Evolutionary conservation across 2,888 invertebrate species (phyloP).

Genomic region (Agrypnus murinus): DNA sequence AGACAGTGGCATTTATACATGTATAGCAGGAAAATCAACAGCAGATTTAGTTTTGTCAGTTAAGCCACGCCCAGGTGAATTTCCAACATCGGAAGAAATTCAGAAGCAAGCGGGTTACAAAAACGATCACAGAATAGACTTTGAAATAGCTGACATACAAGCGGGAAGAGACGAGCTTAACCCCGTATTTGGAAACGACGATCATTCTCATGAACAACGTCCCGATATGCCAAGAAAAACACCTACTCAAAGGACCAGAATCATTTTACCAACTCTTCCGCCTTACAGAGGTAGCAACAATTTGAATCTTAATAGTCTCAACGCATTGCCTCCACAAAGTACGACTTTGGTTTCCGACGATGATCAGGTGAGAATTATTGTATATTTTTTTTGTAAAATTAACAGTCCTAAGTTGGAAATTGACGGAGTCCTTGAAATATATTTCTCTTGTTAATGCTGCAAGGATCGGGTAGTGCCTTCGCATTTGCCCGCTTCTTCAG

Average conservation of each 20-base stretch:
- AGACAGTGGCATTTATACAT: constrained; percentile 91
- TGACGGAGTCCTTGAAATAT: background rate
- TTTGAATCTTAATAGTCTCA: constrained; percentile 62
- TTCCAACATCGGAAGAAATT: constrained; percentile 87
- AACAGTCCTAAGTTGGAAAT: too few relatives aligned
- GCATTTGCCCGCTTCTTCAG: constrained; percentile 67
- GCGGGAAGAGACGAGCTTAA: constrained; percentile 68
- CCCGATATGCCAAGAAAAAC: constrained; percentile 70
- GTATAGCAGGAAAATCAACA: constrained; percentile 87
- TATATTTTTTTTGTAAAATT: background rate
- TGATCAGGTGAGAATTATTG: constrained; percentile 62
- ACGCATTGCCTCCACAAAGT: constrained; percentile 62
- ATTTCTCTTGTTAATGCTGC: constrained; percentile 58
- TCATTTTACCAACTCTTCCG: constrained; percentile 66
- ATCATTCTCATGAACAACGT: constrained; percentile 80
- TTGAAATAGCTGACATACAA: constrained; percentile 63
- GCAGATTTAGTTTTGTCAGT: constrained; percentile 88
- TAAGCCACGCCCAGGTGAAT: constrained; percentile 85
- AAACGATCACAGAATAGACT: constrained; percentile 62
- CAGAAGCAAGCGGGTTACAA: constrained; percentile 64
- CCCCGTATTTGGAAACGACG: constrained; percentile 72
- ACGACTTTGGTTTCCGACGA: constrained; percentile 62
- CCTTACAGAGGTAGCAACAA: constrained; percentile 57
- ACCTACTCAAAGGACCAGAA: constrained; percentile 62
- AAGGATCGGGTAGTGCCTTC: constrained; percentile 68